Evolutionary conservation across 2,797 vertebrate genomes (phyloP).

Genomic region (Anguilla megastoma): DNA sequence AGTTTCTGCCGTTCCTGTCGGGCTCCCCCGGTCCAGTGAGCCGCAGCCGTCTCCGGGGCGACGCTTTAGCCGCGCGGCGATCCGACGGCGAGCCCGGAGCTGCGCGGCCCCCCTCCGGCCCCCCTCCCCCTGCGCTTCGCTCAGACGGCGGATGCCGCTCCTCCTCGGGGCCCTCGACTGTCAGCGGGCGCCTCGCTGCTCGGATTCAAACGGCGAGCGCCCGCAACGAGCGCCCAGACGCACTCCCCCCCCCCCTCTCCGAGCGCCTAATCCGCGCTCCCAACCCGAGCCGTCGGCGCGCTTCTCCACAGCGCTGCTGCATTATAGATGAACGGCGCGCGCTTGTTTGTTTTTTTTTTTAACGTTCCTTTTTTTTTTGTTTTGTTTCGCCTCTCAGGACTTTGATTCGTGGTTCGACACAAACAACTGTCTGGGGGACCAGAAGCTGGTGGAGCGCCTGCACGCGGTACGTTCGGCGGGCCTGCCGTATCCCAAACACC

Average conservation of each 20-base stretch:
- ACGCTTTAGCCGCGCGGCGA: neutral
- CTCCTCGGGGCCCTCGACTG: neutral
- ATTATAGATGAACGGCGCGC: neutral
- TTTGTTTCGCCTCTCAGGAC: slow-evolving; percentile 68
- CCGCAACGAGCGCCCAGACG: neutral
- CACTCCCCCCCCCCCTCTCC: neutral
- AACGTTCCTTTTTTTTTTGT: slow-evolving; percentile 19
- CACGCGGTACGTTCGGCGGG: slow-evolving; percentile 75
- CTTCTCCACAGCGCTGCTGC: neutral
- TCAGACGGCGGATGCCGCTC: neutral
- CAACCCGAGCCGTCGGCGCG: neutral
- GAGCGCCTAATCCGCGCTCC: neutral
- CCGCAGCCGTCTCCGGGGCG: neutral
- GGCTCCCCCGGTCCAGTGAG: neutral
- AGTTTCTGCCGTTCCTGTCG: slow-evolving; percentile 1
- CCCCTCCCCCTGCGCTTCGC: neutral
- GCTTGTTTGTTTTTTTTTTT: neutral
- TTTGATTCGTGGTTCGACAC: slow-evolving; percentile 91
- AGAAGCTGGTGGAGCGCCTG: slow-evolving; percentile 85
- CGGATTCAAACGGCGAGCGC: neutral
- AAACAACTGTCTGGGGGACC: slow-evolving; percentile 87
- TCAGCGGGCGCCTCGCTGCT: neutral
- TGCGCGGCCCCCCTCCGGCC: slow-evolving; percentile 1
- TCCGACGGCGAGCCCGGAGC: neutral
- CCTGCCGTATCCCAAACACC: neutral